Base-by-base conservation (phyloP, 2,797 vertebrate genomes). In the Heteromormyrus szaboi region DNA sequence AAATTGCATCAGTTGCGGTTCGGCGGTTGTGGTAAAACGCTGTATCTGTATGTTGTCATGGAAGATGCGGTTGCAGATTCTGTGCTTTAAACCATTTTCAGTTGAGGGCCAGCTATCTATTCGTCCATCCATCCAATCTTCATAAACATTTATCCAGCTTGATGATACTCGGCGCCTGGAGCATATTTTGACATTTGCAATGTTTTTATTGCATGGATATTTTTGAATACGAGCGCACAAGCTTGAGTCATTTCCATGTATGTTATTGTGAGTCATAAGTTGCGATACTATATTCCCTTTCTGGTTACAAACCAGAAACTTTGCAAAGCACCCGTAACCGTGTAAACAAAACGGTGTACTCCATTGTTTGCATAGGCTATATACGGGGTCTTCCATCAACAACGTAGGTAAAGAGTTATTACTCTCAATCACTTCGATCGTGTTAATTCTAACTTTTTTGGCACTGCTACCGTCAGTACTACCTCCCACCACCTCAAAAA, bases 201-300 rank as follows among this genome's bases (percentile, higher is more conserved):
- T 84, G 54, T 89, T 56, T 84, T 85, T 85, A 51, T 76, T 88
- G 22, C 17, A 37, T 50, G 25, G 29, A 85, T 85, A 29, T 44
- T 81, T 85, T 84, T 11, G 48, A 85, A 85, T 22, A 25, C 53
- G 8, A 84, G 76, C 0, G n/a, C 50, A 37, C 51, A 83, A 59
- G 56, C 54, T 37, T 85, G 79, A 89, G 54, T 88, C 44, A 84
- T 85, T 50, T 88, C 8, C 54, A 56, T 46, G 25, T 7, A 25
- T 85, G 33, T 41, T 29, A 56, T 29, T 19, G 19, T 59, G 88
- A 85, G 81, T 89, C 81, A 88, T 83, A 44, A 76, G 29, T 88
- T 37, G 6, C 12, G n/a, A 14, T 85, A 85, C 25, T 11, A 65
- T 33, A 65, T 68, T 68, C 29, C 25, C 62, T 65, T 65, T 29